Evolutionary conservation across 2,797 vertebrate species (phyloP).

Genomic region (Brachymystax lenok): DNA sequence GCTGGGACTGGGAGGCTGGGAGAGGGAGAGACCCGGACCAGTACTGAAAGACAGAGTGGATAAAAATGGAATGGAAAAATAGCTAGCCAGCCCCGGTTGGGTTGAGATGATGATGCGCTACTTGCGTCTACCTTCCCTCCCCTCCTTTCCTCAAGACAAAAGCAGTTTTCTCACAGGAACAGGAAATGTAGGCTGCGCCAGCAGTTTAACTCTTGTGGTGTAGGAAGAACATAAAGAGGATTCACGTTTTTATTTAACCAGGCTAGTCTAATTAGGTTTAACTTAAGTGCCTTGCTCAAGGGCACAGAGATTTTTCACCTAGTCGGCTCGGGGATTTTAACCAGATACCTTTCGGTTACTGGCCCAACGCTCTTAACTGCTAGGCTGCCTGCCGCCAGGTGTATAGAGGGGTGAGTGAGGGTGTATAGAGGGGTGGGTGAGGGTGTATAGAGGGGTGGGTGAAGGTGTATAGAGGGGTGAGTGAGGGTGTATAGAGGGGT

Average conservation of each 20-base stretch:
- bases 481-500: too few relatives aligned
- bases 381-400: too few relatives aligned
- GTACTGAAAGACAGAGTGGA: constrained; percentile 44
- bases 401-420: too few relatives aligned
- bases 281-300: too few relatives aligned
- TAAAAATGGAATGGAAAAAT: constrained; percentile 81
- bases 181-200: neutral
- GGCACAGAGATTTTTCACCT: too few relatives aligned
- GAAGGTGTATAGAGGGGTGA: too few relatives aligned
- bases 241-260: neutral
- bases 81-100: constrained; percentile 16
- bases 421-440: neutral
- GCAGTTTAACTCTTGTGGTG: neutral
- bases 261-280: too few relatives aligned
- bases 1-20: constrained; percentile 44
- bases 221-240: neutral
- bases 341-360: too few relatives aligned
- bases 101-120: constrained; percentile 52
- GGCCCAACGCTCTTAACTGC: too few relatives aligned
- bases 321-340: too few relatives aligned
- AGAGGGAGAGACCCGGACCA: neutral
- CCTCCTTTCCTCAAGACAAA: neutral
- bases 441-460: too few relatives aligned
- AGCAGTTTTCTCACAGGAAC: constrained; percentile 1
- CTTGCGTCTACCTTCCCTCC: constrained; percentile 47